Base-by-base conservation (phyloP, 1,140 invertebrate species). In the Triops longicaudatus region DNA sequence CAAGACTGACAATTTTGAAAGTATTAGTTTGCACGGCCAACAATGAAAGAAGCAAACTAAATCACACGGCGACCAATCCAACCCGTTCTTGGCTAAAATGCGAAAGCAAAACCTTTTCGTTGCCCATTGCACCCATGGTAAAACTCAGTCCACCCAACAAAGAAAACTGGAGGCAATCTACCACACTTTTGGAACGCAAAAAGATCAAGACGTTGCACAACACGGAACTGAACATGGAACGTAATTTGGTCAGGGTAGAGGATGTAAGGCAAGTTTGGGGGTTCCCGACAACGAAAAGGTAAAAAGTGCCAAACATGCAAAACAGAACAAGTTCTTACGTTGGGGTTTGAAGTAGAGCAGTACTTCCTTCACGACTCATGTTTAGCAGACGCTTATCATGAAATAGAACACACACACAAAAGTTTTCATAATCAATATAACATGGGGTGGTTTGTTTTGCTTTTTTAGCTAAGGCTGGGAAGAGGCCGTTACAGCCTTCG, bases 351-450 rank as follows among this genome's bases (percentile, higher is more conserved):
- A 63, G 50, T 63, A 63, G 50, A n/a, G 50, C 50, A 63, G 50
- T 63, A 63, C 22, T 63, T 63, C 50, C 50, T 63, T 63, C 50
- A 63, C 50, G 50, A 75, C 37, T 44, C 42, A 27, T 75, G 26
- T 50, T 63, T 26, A 75, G 63, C 31, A 75, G 42, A 42, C n/a
- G 41, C 74, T 42, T 44, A 42, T 75, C 74, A 42, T 75, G 44
- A 26, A 42, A n/a, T 17, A 26, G 26, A 75, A 44, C 74, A 63
- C 74, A 27, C 74, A 44, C 43, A 75, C 74, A 75, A 75, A 31
- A 63, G 74, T 44, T 75, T 43, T 43, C 74, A 50, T 75, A 41
- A 28, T 22, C 37, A 28, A 63, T 63, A 28, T 63, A 44, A 50
- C 43, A 43, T 41, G 42, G 73, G 22, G 43, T 63, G 37, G 14